Conservation (phyloP, 2,113 vertebrate species). For the Muscicapa adusta region DNA sequence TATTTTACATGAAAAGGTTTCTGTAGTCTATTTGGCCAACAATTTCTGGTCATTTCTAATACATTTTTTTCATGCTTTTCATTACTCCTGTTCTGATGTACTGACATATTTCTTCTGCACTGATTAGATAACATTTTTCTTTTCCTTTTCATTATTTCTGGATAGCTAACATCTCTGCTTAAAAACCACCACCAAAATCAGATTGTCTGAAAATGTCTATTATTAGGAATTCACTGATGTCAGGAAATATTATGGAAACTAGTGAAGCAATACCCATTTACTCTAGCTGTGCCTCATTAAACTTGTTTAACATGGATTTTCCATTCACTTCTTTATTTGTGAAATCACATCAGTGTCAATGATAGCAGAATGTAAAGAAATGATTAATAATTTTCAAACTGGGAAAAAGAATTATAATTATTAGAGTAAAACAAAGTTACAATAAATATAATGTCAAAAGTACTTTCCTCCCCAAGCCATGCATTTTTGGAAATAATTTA, state of each 20-base stretch:
- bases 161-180: background rate
- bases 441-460: background rate
- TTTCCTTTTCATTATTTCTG: background rate
- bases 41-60: background rate
- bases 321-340: background rate
- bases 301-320: background rate
- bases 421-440: background rate
- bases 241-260: background rate
- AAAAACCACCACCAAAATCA: background rate
- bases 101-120: background rate
- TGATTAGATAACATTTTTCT: background rate
- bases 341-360: background rate
- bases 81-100: background rate
- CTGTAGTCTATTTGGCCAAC: background rate
- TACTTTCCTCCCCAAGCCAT: background rate
- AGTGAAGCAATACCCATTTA: background rate
- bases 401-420: background rate
- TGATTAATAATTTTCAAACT: background rate
- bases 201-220: background rate
- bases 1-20: background rate
- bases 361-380: background rate
- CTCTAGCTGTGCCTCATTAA: background rate
- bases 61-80: background rate
- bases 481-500: background rate
- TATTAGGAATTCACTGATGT: background rate